Conservation (phyloP, 2,797 vertebrate genomes). For the Setipinna tenuifilis region DNA sequence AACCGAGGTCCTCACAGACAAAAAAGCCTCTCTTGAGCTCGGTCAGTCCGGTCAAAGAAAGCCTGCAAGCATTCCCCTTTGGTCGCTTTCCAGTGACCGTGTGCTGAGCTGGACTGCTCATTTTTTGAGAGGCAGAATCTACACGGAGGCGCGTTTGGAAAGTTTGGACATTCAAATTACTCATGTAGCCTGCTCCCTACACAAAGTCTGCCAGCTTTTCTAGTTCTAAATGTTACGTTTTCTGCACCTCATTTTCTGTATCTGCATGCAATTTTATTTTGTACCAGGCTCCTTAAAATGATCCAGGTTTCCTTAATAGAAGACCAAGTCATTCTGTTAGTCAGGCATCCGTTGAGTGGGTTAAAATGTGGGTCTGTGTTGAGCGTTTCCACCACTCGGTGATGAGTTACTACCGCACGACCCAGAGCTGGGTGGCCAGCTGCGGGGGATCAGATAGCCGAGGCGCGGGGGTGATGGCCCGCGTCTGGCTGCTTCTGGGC, state of each 20-base stretch:
- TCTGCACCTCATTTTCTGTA: neutral
- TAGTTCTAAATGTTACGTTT: neutral
- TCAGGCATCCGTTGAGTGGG: neutral
- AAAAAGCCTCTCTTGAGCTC: neutral
- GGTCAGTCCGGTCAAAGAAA: neutral
- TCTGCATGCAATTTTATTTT: neutral
- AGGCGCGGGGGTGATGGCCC: conserved; percentile 41
- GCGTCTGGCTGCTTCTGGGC: conserved; percentile 43
- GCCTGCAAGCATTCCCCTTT: neutral
- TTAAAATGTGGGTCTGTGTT: neutral
- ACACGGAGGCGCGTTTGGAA: neutral
- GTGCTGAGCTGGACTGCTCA: neutral
- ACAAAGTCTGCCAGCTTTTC: neutral
- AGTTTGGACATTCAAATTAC: neutral
- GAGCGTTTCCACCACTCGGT: neutral
- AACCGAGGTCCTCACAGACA: neutral
- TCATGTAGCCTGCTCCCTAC: neutral
- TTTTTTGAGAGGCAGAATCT: conserved; percentile 1
- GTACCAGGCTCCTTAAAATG: neutral
- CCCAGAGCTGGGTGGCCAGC: conserved; percentile 55
- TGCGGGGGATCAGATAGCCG: conserved; percentile 65
- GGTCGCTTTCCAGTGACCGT: neutral
- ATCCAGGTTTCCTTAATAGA: neutral
- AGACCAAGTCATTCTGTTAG: neutral
- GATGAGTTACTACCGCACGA: neutral